Percentiles rank a stretch among this genome's conserved stretches.
These are phyloP conservation scores for Dicrostonyx torquatus DNA, from an alignment of 2,797 vertebrate genomes.

Conservation along the genomic window DNA sequence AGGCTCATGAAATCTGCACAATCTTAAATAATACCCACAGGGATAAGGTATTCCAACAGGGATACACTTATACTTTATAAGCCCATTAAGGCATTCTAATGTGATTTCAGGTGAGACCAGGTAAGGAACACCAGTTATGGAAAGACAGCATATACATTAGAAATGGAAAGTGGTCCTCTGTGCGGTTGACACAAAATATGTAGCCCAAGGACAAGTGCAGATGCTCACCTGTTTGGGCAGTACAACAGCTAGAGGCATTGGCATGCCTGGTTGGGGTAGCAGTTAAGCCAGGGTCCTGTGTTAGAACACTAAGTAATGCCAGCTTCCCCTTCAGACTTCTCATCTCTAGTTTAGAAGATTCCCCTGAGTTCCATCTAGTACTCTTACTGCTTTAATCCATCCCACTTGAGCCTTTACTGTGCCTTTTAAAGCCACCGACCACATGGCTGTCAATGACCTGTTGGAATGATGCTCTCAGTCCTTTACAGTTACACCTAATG, in stretches of 20 bases:
- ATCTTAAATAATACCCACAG: neutral
- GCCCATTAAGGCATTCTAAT: neutral
- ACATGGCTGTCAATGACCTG: neutral
- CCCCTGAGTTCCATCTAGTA: neutral
- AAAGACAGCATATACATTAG: neutral
- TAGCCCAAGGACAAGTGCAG: neutral
- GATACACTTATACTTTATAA: neutral
- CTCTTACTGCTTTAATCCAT: neutral
- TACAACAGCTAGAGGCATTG: neutral
- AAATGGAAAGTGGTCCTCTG: neutral
- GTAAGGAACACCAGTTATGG: neutral
- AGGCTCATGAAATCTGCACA: neutral
- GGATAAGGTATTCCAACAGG: neutral
- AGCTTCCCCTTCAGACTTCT: neutral
- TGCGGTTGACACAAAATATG: neutral
- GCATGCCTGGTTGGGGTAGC: neutral
- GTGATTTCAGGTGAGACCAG: neutral
- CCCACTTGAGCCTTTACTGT: neutral
- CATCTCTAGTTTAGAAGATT: neutral
- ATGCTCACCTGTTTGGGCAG: no score
- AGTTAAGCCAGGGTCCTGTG: neutral
- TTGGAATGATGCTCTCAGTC: no score
- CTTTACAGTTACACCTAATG: neutral
- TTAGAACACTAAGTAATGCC: neutral
- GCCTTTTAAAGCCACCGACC: neutral